A percentile compares a stretch with the other conserved stretches of the same genome.
Conservation (phyloP, 2,797 vertebrate species). For the Rhynchotus rufescens region DNA sequence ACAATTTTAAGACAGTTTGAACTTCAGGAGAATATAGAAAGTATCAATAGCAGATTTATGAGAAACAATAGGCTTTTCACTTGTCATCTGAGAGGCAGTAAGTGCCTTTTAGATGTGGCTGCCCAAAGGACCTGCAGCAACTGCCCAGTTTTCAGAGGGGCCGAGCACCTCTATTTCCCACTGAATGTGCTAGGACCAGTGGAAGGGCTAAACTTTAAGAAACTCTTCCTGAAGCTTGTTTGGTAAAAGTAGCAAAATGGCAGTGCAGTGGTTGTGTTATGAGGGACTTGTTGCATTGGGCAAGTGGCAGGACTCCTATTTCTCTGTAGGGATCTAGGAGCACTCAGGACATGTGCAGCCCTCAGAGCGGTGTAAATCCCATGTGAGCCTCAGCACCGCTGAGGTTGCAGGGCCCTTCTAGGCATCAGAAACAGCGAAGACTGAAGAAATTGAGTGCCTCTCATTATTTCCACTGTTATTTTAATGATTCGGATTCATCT, state of each 20-base stretch:
- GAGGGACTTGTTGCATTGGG: background rate
- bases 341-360: background rate
- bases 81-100: background rate
- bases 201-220: background rate
- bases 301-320: background rate
- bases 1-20: background rate
- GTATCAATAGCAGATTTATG: background rate
- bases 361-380: background rate
- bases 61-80: background rate
- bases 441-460: background rate
- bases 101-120: background rate
- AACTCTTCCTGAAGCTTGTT: background rate
- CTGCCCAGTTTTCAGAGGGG: background rate
- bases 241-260: background rate
- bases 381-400: background rate
- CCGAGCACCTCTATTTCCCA: background rate
- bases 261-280: background rate
- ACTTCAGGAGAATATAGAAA: background rate
- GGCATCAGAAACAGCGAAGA: background rate
- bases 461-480: background rate
- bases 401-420: background rate
- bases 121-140: background rate
- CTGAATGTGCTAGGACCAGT: background rate
- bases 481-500: background rate
- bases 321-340: background rate